Conservation (phyloP, 2,888 invertebrate genomes). For the Aleiodes alternator region DNA sequence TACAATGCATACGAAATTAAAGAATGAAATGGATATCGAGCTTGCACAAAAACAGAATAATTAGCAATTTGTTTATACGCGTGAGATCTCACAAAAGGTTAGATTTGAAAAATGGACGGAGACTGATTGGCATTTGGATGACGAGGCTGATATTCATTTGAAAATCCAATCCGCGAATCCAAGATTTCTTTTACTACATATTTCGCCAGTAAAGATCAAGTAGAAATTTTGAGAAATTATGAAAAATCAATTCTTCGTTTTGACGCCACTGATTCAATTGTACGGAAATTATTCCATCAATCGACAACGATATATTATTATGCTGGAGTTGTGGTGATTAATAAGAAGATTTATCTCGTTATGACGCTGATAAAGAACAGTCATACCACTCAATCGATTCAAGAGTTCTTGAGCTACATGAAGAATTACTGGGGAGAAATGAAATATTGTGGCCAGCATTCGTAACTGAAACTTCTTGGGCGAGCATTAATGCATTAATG, state of each 20-base stretch:
- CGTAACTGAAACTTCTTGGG: conserved; percentile 46
- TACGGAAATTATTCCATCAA: conserved; percentile 32
- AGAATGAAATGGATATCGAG: background rate
- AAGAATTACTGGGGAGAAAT: conserved; percentile 33
- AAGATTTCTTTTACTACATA: conserved; percentile 42
- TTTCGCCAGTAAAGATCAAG: conserved; percentile 32
- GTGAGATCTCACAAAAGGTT: conserved; percentile 41
- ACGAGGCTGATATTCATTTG: conserved; percentile 33
- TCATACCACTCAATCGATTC: conserved; percentile 26
- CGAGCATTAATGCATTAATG: conserved; percentile 45
- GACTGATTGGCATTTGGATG: conserved; percentile 38
- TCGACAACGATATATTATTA: conserved; percentile 42
- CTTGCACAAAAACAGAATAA: background rate
- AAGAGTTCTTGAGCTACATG: conserved; percentile 28
- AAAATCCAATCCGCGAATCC: conserved; percentile 39
- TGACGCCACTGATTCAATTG: conserved; percentile 37
- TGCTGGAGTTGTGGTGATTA: conserved; percentile 27
- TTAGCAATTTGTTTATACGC: conserved; percentile 31
- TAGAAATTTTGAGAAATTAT: conserved; percentile 29
- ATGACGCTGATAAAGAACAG: conserved; percentile 40
- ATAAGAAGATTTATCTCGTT: conserved; percentile 31
- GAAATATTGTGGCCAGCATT: conserved; percentile 41
- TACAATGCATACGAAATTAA: background rate
- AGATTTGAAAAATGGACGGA: conserved; percentile 32
- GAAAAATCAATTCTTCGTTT: conserved; percentile 25